Base-by-base conservation (phyloP, 2,797 vertebrate genomes). In the Poeciliopsis presidionis region DNA sequence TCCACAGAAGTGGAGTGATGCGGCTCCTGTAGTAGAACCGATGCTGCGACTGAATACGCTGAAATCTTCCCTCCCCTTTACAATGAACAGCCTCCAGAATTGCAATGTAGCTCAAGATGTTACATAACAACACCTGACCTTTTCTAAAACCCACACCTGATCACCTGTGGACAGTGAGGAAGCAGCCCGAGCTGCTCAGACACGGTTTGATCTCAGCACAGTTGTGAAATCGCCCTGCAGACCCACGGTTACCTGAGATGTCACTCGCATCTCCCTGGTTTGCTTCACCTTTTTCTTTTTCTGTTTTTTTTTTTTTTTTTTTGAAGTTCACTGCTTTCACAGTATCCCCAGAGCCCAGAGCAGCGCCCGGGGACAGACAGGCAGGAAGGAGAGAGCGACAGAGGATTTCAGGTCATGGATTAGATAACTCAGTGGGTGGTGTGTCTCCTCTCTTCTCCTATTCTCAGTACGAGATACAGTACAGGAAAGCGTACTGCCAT, bases 171-270 rank as follows among this genome's bases (percentile, higher is more conserved):
- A 80, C 82, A 76, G 39, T n/a, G 36, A 39, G 43, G 82, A 72
- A 83, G 80, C 73, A 74, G 84, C 77, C 74, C 81, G 1, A 75
- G 80, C 81, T 81, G 79, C 59, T 88, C 25, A 80, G 71, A 75
- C 16, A 77, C 84, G 78, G 84, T 82, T 83, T 81, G 82, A 91
- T 86, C 74, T 84, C 78, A 71, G 81, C 83, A 76, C 28, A 67
- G 83, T 57, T 47, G 70, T 25, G 36, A 81, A 88, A 72, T 77
- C 81, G 78, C 77, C 87, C 76, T 2, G 39, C 0, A 75, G 83
- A 73, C 57, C 57, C 67, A 25, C 74, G 30, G 69, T 71, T 76
- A 89, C 87, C 79, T 77, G 77, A 69, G 43, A 79, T 86, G 84
- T 86, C 90, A 87, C 80, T 87, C 16, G 33, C 75, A 78, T 84